Base-by-base conservation (phyloP, 2,888 invertebrate genomes). In the Hyalella azteca region DNA sequence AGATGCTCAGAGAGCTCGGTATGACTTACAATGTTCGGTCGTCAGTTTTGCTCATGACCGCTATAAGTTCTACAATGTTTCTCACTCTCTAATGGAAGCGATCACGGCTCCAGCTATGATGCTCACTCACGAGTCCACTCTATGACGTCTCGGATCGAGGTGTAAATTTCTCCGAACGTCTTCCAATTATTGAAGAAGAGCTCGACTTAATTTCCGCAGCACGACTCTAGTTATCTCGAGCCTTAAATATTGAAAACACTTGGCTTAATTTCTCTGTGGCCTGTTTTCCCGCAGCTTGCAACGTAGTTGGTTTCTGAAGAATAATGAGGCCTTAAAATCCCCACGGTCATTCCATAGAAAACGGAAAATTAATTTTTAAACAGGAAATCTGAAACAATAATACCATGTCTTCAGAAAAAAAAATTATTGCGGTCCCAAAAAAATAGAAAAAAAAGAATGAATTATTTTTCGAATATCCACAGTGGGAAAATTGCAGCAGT, bases 131-230 rank as follows among this genome's bases (percentile, higher is more conserved):
- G 66, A 66, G 22, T 29, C 54, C 29, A 29, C 36, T 36, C 66
- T 66, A 36, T 66, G 66, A 36, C 66, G 66, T 66, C 29, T 36
- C 32, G 66, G 36, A 66, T 66, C 11, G 66, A 66, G 66, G 66
- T 66, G 66, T 66, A 66, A 66, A 66, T 66, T 66, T 36, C 19
- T 19, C 29, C 4, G 39, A 22, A 36, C 66, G 66, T 36, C 36
- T 32, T 36, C 66, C 66, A 66, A 66, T 66, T 66, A 66, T 66
- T 66, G 36, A 32, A 36, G 66, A 15, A 36, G 36, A 36, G 66
- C 66, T 66, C 39, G n/a, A 19, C 66, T 66, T 66, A 66, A 66
- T 66, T 66, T 29, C 13, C 36, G 15, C 3, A 15, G 66, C 66
- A 66, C 66, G 66, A 66, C 66, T 66, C 19, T 11, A 15, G 66